Percentiles rank a stretch among this genome's conserved stretches.
Evolutionary conservation across 2,888 invertebrate genomes (phyloP).

Genomic region (Smittia sp.): DNA sequence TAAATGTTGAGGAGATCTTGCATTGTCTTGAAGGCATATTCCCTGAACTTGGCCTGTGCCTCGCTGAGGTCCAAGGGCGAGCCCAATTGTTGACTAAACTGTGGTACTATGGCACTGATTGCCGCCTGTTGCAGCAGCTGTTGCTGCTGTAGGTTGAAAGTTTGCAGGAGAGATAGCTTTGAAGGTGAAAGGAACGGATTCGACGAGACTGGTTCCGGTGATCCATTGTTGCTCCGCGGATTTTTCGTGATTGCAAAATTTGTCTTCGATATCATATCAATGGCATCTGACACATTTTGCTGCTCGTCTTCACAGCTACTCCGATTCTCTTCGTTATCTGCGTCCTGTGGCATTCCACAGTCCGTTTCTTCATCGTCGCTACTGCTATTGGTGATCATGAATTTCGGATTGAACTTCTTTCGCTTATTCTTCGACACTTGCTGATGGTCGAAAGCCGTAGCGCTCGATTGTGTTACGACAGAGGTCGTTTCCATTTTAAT

Average conservation of each 20-base stretch:
- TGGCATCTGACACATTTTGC: not conserved
- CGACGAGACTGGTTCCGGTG: constrained; percentile 7
- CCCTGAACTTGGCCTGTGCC: constrained; percentile 41
- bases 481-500: constrained; percentile 35
- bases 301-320: not conserved
- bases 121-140: constrained; percentile 26
- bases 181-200: constrained; percentile 38
- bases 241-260: constrained; percentile 41
- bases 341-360: not conserved
- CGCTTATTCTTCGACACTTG: constrained; percentile 39
- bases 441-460: constrained; percentile 34
- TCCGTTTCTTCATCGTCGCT: constrained; percentile 28
- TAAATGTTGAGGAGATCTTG: constrained; percentile 45
- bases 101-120: constrained; percentile 11
- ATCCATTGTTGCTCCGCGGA: constrained; percentile 31
- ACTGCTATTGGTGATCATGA: constrained; percentile 26
- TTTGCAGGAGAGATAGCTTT: constrained; percentile 22
- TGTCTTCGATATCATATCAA: constrained; percentile 32
- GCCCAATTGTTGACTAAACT: constrained; percentile 12
- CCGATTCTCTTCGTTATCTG: constrained; percentile 16
- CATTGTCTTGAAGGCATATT: constrained; percentile 44
- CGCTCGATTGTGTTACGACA: constrained; percentile 16
- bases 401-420: constrained; percentile 40
- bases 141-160: constrained; percentile 30
- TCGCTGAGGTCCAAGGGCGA: constrained; percentile 26